Evolutionary conservation across 2,888 invertebrate genomes (phyloP), one percentile per base, ranked within the genome.

Genomic region (Xiphydria camelus): DNA sequence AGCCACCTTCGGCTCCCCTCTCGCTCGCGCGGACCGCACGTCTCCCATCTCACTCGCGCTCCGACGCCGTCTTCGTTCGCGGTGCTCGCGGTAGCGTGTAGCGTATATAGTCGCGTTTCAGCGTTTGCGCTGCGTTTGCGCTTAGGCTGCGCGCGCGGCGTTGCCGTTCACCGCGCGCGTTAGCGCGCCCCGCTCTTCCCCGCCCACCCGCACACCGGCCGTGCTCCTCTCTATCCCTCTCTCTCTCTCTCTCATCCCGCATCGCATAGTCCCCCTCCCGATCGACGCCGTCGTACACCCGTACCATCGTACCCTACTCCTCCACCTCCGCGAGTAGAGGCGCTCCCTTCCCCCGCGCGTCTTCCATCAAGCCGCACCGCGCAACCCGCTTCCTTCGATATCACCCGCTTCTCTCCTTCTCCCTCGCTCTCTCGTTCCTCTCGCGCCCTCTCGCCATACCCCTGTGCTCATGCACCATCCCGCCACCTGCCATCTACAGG

Each of bases 31-130:
- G n/a, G n/a, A n/a, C n/a, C n/a, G n/a, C n/a, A n/a, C n/a, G n/a
- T 41, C 43, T 39, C 40, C 19, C 36, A 7, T 31, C 25, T 10
- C 36, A 36, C 48, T 43, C 46, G 43, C 41, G 37, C 29, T 45
- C 17, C 47, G 31, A 6, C 39, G 26, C n/a, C n/a, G n/a, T n/a
- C n/a, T n/a, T n/a, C 35, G 41, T 46, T 50, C 42, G 23, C 45
- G 45, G 48, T 48, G 52, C 53, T 48, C 47, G 46, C 53, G 45
- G 51, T 57, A 51, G 53, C 51, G 47, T n/a, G n/a, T n/a, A n/a
- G n/a, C n/a, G n/a, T n/a, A n/a, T n/a, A n/a, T n/a, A n/a, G n/a
- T n/a, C n/a, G n/a, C n/a, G n/a, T n/a, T n/a, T n/a, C n/a, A n/a
- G n/a, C n/a, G 29, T 12, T 21, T 19, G 36, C 36, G 12, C 36